phyloP scores from a whole-genome alignment of 64 coral and sea anemone genomes.

The Pachyseris speciosa region DNA sequence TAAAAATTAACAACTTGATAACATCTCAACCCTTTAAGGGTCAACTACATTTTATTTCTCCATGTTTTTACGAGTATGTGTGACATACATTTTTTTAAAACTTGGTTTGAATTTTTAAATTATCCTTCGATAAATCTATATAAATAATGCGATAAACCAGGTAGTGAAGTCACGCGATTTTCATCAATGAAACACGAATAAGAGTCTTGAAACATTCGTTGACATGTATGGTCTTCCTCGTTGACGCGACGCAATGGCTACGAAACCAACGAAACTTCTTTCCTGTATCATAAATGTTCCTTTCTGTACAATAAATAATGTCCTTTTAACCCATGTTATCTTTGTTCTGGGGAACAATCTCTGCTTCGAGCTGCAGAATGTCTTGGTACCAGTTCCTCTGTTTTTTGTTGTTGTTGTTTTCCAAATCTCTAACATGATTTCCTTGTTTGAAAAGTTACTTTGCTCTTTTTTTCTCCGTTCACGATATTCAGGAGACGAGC shows the following conservation, averaged over 20 bases:
- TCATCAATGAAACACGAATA: too few species aligned
- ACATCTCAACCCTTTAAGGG: not conserved
- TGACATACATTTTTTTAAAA: slow-evolving; percentile 4
- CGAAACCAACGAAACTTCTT: too few species aligned
- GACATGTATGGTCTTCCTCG: too few species aligned
- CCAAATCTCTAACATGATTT: too few species aligned
- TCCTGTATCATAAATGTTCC: too few species aligned
- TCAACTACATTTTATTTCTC: not conserved
- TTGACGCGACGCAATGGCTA: too few species aligned
- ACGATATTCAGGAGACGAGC: not conserved
- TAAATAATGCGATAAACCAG: too few species aligned
- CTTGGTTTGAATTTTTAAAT: not conserved
- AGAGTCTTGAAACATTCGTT: too few species aligned
- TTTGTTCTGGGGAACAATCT: not conserved
- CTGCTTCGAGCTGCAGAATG: not conserved
- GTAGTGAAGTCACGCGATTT: too few species aligned
- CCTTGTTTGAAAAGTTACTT: too few species aligned
- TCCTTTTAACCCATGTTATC: not conserved
- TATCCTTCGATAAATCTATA: not conserved
- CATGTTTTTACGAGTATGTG: not conserved
- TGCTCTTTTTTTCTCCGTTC: too few species aligned
- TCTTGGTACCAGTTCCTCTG: not conserved
- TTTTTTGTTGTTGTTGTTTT: too few species aligned
- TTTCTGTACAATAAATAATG: slow-evolving; percentile 14
- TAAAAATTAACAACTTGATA: not conserved